A percentile compares a stretch with the other conserved stretches of the same genome.
These are phyloP conservation scores for Callaeas wilsoni DNA, from an alignment of 2,113 vertebrate genomes.

Conservation along the genomic window DNA sequence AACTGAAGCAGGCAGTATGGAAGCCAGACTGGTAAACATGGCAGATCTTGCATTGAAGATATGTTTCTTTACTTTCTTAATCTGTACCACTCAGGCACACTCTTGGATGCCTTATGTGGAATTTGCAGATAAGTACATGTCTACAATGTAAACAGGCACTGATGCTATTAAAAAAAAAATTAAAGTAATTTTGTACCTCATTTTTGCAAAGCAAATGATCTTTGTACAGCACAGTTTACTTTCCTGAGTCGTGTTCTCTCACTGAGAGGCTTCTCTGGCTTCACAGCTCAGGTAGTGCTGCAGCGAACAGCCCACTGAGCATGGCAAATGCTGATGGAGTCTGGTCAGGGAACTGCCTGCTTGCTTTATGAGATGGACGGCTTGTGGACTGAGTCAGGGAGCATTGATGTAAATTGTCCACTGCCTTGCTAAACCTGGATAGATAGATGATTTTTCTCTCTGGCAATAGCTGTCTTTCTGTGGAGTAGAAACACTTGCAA, in stretches of 20 bases:
- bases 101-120: neutral
- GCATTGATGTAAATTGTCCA: neutral
- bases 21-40: neutral
- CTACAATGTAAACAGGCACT: neutral
- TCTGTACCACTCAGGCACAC: neutral
- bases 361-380: accelerated
- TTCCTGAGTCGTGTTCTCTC: neutral
- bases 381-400: neutral
- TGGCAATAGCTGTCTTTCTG: neutral
- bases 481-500: neutral
- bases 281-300: neutral
- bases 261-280: neutral
- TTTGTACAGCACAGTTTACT: neutral
- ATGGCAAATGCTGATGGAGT: neutral
- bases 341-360: neutral
- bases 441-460: neutral
- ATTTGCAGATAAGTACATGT: neutral
- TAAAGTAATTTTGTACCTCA: neutral
- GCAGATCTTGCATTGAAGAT: neutral
- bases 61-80: neutral
- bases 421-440: neutral
- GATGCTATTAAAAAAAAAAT: neutral
- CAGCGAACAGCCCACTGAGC: neutral
- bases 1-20: neutral
- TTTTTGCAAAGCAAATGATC: neutral